Evolutionary conservation across 1,140 invertebrate species (phyloP).

Genomic region (Caenorhabditis remanei): DNA sequence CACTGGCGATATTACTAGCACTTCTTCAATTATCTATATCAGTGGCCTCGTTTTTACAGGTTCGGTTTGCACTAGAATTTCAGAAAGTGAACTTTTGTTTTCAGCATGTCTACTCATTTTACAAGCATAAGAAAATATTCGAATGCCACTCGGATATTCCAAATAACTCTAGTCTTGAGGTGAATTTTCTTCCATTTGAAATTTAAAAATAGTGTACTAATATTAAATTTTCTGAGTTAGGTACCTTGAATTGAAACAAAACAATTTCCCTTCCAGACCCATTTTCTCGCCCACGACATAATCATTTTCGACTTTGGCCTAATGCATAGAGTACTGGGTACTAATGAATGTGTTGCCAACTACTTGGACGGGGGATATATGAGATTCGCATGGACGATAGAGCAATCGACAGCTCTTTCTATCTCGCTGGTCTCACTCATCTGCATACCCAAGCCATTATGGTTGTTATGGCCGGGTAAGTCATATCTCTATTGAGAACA

Average conservation of each 20-base stretch:
- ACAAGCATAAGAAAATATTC: conserved; percentile 69
- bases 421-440: conserved; percentile 65
- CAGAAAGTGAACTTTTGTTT: conserved; percentile 36
- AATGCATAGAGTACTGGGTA: conserved; percentile 73
- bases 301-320: conserved; percentile 75
- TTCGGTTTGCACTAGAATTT: neutral
- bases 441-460: conserved; percentile 69
- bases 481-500: neutral
- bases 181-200: conserved; percentile 7
- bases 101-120: conserved; percentile 72
- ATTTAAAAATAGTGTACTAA: neutral
- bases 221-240: too few relatives aligned
- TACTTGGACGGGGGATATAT: conserved; percentile 76
- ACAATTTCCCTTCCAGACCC: conserved; percentile 45
- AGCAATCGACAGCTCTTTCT: conserved; percentile 69
- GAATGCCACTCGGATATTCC: conserved; percentile 70
- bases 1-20: conserved; percentile 31
- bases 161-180: conserved; percentile 10
- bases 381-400: conserved; percentile 71
- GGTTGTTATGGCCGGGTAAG: conserved; percentile 75
- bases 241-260: too few relatives aligned
- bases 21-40: conserved; percentile 48
- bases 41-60: conserved; percentile 56
- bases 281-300: conserved; percentile 74
- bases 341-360: conserved; percentile 75